phyloP scores from a whole-genome alignment of 2,888 invertebrate species.

The Ornithoptera alexandrae region DNA sequence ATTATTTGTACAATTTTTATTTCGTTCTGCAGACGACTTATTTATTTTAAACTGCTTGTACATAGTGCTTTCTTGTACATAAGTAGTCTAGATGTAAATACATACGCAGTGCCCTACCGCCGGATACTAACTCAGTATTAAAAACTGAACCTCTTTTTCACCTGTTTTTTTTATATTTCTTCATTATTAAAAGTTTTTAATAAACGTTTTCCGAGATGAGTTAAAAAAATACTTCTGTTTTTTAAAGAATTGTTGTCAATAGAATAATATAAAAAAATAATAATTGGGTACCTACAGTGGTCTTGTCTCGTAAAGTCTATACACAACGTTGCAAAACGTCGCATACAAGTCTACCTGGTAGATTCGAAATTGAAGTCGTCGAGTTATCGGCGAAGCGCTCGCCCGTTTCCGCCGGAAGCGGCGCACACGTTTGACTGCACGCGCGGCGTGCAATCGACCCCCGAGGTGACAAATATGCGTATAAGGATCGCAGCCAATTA shows the following conservation, averaged over 20 bases:
- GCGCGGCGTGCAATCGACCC: constrained; percentile 10
- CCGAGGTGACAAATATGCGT: constrained; percentile 26
- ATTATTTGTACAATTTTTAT: background rate
- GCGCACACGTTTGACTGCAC: background rate
- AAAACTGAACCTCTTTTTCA: too few relatives aligned
- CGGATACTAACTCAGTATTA: constrained; percentile 20
- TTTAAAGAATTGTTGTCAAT: too few relatives aligned
- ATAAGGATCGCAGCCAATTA: background rate
- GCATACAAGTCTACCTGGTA: constrained; percentile 59
- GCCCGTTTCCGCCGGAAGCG: background rate
- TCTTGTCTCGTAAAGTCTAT: too few relatives aligned
- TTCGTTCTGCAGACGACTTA: background rate
- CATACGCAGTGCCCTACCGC: constrained; percentile 53
- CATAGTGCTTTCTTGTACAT: constrained; percentile 61
- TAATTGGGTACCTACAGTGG: too few relatives aligned
- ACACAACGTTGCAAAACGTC: too few relatives aligned
- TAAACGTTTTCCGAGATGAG: too few relatives aligned
- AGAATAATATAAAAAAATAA: too few relatives aligned
- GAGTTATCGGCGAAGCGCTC: constrained; percentile 55
- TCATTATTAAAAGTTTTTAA: too few relatives aligned
- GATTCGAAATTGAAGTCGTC: constrained; percentile 75
- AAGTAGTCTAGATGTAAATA: constrained; percentile 67
- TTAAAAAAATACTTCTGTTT: too few relatives aligned
- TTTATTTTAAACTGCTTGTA: background rate
- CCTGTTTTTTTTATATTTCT: too few relatives aligned